A percentile compares a stretch with the other conserved stretches of the same genome.
Evolutionary conservation across 2,888 invertebrate species (phyloP).

Genomic region (Macrosoma leucophasiata): DNA sequence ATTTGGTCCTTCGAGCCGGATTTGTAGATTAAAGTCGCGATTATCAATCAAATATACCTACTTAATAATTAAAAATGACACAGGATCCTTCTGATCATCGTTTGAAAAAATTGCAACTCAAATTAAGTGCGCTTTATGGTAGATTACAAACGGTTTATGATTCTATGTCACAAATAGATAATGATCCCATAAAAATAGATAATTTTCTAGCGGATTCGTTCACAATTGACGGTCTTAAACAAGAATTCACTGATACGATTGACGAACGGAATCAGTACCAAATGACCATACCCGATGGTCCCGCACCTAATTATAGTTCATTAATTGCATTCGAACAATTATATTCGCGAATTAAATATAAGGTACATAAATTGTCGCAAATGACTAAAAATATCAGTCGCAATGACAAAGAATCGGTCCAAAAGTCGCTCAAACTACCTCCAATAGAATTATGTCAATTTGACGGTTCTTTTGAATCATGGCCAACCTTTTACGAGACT

Average conservation of each 20-base stretch:
- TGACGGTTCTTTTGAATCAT: slow-evolving; percentile 6
- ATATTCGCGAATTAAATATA: slow-evolving; percentile 1
- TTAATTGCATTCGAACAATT: slow-evolving; percentile 3
- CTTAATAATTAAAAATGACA: no score
- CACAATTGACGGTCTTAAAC: slow-evolving; percentile 10
- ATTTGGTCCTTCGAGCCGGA: no score
- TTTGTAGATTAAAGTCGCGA: no score
- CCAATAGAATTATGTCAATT: slow-evolving; percentile 6
- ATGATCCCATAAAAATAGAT: slow-evolving; percentile 6
- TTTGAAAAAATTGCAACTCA: no score
- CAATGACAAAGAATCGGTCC: slow-evolving; percentile 5
- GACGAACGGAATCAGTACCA: slow-evolving; percentile 11
- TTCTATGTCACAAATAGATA: no score
- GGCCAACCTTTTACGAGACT: slow-evolving; percentile 9
- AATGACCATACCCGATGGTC: neutral
- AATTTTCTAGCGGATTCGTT: slow-evolving; percentile 8
- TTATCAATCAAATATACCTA: no score
- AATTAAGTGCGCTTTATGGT: no score
- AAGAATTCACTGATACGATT: slow-evolving; percentile 8
- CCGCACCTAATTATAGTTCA: slow-evolving; percentile 6
- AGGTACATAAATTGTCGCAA: neutral
- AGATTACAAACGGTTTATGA: no score
- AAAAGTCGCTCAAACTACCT: slow-evolving; percentile 8
- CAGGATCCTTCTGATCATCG: no score
- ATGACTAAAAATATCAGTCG: neutral